Evolutionary conservation across 1,140 invertebrate species (phyloP).

Genomic region (Pectinophora gossypiella): DNA sequence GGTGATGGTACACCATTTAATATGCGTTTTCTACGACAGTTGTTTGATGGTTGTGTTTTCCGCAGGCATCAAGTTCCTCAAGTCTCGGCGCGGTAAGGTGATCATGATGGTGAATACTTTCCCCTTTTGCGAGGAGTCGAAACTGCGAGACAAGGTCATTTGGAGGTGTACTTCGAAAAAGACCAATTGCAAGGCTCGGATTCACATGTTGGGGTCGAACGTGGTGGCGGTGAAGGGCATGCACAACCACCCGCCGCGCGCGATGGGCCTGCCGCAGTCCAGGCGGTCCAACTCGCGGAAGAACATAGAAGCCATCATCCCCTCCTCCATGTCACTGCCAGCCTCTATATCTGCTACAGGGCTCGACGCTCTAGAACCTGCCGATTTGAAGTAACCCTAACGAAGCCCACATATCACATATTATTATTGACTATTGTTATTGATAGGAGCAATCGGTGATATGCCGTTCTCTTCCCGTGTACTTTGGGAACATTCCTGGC

Average conservation of each 20-base stretch:
- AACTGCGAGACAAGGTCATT: constrained; percentile 69
- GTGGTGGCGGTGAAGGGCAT: constrained; percentile 70
- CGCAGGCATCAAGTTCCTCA: constrained; percentile 72
- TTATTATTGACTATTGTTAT: neutral
- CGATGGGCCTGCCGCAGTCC: constrained; percentile 22
- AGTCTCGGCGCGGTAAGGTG: constrained; percentile 71
- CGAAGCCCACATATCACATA: neutral
- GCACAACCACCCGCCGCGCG: constrained; percentile 68
- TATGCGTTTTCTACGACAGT: too few species aligned
- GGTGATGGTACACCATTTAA: too few species aligned
- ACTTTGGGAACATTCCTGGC: too few species aligned
- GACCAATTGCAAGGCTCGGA: constrained; percentile 71
- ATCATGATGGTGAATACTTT: constrained; percentile 75
- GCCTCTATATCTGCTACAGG: neutral
- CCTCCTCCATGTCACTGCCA: constrained; percentile 8
- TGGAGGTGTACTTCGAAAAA: constrained; percentile 75
- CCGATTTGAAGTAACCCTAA: neutral
- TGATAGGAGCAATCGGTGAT: too few species aligned
- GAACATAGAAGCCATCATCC: constrained; percentile 8
- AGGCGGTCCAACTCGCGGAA: constrained; percentile 20
- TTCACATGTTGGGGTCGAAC: constrained; percentile 67
- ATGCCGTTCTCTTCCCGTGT: too few species aligned
- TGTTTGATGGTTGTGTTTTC: constrained; percentile 21
- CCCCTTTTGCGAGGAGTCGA: constrained; percentile 73
- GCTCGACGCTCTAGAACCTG: neutral